Conservation (phyloP, 2,888 invertebrate species). For the Leptopilina drosophilae region DNA sequence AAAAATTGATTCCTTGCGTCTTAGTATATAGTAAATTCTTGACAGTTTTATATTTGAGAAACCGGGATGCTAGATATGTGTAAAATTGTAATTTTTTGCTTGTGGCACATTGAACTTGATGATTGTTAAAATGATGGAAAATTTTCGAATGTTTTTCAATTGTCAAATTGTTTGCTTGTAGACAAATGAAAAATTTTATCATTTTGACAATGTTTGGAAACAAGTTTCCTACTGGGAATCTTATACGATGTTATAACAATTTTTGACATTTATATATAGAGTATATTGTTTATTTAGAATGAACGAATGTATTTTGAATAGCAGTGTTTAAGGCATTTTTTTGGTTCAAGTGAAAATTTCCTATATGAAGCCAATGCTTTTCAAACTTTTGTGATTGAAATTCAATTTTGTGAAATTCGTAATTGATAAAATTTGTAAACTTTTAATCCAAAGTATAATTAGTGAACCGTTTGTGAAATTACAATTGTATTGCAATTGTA, state of each 20-base stretch:
- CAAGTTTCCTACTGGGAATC: background rate
- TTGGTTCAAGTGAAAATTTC: background rate
- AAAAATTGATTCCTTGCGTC: too few relatives aligned
- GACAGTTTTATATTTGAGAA: background rate
- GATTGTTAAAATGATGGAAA: background rate
- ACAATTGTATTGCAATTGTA: background rate
- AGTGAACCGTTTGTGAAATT: background rate
- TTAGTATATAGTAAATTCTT: too few relatives aligned
- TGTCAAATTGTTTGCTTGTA: background rate
- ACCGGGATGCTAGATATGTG: background rate
- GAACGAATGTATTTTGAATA: background rate
- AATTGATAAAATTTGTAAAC: background rate
- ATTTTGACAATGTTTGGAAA: background rate
- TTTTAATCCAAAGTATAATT: background rate
- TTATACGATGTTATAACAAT: background rate
- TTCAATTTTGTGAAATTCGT: background rate
- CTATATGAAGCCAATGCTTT: background rate
- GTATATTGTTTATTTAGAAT: background rate
- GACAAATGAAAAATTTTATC: background rate
- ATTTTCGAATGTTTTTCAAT: background rate
- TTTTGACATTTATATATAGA: background rate
- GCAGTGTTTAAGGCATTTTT: background rate
- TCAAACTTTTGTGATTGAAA: background rate
- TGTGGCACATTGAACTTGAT: background rate
- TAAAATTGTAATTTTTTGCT: conserved; percentile 4